Base-by-base conservation (phyloP, 2,797 vertebrate genomes). In the Sebastes matsubarae region DNA sequence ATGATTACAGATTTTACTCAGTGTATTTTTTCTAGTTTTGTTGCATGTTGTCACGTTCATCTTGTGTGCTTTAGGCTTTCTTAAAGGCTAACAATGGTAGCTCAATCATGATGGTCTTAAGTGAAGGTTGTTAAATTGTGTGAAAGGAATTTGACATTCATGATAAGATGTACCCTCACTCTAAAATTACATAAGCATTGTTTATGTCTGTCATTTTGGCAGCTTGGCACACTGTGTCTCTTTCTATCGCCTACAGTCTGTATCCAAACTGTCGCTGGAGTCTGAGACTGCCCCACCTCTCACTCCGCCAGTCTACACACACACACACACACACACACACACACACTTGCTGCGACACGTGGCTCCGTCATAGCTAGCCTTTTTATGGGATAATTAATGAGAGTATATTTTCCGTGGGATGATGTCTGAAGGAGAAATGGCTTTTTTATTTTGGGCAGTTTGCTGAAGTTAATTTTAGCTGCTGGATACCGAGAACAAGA, bases 391-490 rank as follows among this genome's bases (percentile, higher is more conserved):
- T 75, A 27, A 82, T 76, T 85, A 85, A 78, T 85, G 74, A 70
- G 69, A 57, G 66, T 75, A 32, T 79, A 77, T 81, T 85, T 89
- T 90, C 83, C 65, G 69, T 70, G 54, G 42, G 24, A 59, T 77
- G 25, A 64, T 32, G 55, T 80, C 64, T 70, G 75, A 81, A 27
- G 80, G 64, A 80, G 75, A 83, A 79, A 66, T 72, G 3, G 25
- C 66, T 66, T 72, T 73, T 73, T 83, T 81, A 80, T 85, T 88
- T 85, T 83, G 25, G 63, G 65, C 84, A 71, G 30, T 84, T 61
- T 66, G 60, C 78, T 59, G 79, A 54, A 61, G 65, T 82, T 89
- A 71, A 78, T 81, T 89, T 91, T 85, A 90, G 82, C 69, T 68
- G 30, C 83, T 59, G 8, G 12, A 34, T 72, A 59, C 68, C 46